phyloP scores from a whole-genome alignment of 2,797 vertebrate species.

The Premnoplex brunnescens region DNA sequence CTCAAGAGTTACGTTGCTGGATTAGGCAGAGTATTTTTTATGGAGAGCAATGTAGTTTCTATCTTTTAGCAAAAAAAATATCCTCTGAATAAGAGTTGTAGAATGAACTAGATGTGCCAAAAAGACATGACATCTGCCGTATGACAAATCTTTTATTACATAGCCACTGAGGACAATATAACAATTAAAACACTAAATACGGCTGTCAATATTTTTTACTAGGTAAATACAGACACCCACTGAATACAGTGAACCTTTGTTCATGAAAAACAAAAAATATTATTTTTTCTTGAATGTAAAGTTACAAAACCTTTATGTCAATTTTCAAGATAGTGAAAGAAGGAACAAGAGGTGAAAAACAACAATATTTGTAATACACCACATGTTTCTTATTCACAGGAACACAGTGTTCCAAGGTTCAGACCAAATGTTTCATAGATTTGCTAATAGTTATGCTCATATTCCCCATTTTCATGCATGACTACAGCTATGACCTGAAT shows the following conservation, averaged over 20 bases:
- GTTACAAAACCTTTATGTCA: not conserved
- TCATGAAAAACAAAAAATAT: not conserved
- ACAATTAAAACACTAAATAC: constrained; percentile 37
- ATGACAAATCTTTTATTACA: constrained; percentile 29
- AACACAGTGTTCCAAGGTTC: constrained; percentile 53
- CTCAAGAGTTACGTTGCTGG: not conserved
- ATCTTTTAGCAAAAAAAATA: not conserved
- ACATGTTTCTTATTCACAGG: constrained; percentile 13
- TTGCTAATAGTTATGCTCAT: constrained; percentile 55
- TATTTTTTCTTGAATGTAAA: not conserved
- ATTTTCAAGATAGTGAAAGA: not conserved
- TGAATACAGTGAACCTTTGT: constrained; percentile 6
- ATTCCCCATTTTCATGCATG: constrained; percentile 62
- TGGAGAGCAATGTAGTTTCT: not conserved
- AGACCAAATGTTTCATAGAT: constrained; percentile 60
- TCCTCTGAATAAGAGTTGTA: not conserved
- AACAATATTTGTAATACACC: constrained; percentile 38
- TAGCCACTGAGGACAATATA: not conserved
- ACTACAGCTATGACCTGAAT: constrained; percentile 56
- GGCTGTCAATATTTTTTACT: constrained; percentile 17
- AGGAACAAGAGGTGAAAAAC: constrained; percentile 4
- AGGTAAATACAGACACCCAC: not conserved
- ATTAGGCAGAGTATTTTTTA: not conserved
- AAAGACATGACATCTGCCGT: not conserved
- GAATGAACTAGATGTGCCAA: not conserved